A percentile compares a stretch with the other conserved stretches of the same genome.
These are phyloP conservation scores for Mythimna loreyi DNA, from an alignment of 2,888 invertebrate genomes.

Conservation along the genomic window DNA sequence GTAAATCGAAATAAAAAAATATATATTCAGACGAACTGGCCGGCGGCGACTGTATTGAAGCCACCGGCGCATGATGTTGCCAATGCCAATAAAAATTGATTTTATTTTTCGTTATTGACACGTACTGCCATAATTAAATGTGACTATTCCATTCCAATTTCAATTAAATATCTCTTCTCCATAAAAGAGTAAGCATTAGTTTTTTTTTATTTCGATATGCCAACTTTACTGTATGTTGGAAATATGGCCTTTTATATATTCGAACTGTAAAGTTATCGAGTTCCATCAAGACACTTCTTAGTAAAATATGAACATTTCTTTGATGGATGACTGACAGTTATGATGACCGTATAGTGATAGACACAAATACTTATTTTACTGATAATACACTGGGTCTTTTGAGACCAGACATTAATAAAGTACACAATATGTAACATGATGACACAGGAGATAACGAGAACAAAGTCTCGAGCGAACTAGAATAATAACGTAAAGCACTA, in stretches of 20 bases:
- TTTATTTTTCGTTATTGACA: slow-evolving; percentile 72
- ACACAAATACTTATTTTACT: not conserved
- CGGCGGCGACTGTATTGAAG: slow-evolving; percentile 43
- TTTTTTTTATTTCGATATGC: not conserved
- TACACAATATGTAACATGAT: not conserved
- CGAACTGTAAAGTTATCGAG: not conserved
- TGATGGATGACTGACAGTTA: not conserved
- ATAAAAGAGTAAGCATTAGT: slow-evolving; percentile 15
- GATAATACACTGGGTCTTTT: slow-evolving; percentile 1
- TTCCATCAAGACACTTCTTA: not conserved
- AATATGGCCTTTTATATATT: not conserved
- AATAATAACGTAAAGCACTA: slow-evolving; percentile 14
- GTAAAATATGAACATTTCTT: not conserved
- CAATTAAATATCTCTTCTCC: slow-evolving; percentile 8
- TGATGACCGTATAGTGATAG: not conserved
- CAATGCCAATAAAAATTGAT: slow-evolving; percentile 68
- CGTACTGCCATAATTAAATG: slow-evolving; percentile 67
- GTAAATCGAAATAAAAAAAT: slow-evolving; percentile 67
- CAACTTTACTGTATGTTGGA: not conserved
- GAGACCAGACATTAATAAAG: not conserved
- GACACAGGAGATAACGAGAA: slow-evolving; percentile 1
- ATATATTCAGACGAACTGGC: slow-evolving; percentile 64
- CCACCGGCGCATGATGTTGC: slow-evolving; percentile 66
- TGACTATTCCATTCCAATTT: slow-evolving; percentile 11
- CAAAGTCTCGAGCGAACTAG: slow-evolving; percentile 5